Conservation (phyloP, 1,140 invertebrate genomes). For the Oncopeltus fasciatus region DNA sequence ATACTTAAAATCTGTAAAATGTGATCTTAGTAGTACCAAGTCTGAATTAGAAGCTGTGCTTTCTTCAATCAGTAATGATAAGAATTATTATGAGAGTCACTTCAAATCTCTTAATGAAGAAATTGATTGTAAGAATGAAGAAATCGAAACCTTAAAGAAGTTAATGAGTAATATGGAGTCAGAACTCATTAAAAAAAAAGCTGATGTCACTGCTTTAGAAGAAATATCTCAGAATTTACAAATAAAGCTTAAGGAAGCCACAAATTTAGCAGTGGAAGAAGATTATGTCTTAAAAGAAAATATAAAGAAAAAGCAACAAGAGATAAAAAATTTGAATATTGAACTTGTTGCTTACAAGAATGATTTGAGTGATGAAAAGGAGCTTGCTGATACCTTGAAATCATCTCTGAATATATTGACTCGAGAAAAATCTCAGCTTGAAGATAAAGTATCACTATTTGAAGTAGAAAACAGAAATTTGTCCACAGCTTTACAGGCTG, state of each 20-base stretch:
- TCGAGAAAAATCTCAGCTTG: neutral
- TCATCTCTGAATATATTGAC: neutral
- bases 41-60: conserved; percentile 36
- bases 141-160: conserved; percentile 39
- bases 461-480: neutral
- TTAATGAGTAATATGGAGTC: conserved; percentile 42
- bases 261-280: conserved; percentile 14
- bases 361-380: conserved; percentile 12
- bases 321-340: conserved; percentile 23
- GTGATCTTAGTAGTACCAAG: conserved; percentile 39
- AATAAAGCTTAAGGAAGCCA: conserved; percentile 20
- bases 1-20: conserved; percentile 38
- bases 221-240: conserved; percentile 17
- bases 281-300: conserved; percentile 15
- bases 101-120: conserved; percentile 36
- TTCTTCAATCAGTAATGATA: conserved; percentile 37
- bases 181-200: conserved; percentile 26
- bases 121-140: conserved; percentile 32
- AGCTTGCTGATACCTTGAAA: neutral
- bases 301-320: conserved; percentile 12
- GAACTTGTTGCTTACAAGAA: conserved; percentile 10
- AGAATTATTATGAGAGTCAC: conserved; percentile 41
- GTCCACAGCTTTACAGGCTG: neutral
- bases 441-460: neutral
- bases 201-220: conserved; percentile 19